Percentiles rank a stretch among this genome's conserved stretches.
phyloP scores from a whole-genome alignment of 2,797 vertebrate species.

The Eulemur albifrons region DNA sequence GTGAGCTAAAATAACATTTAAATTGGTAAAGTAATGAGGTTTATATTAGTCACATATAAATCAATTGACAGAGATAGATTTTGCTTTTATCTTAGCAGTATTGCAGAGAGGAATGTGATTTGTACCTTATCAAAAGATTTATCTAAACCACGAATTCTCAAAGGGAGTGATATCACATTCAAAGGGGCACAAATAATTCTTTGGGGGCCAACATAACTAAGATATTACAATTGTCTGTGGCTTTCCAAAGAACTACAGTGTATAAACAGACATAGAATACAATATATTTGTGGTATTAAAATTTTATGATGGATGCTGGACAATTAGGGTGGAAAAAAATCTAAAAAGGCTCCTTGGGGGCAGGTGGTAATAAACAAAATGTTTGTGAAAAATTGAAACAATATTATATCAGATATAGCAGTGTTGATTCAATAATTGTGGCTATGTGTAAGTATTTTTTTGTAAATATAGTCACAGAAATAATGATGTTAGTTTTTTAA shows the following conservation, averaged over 20 bases:
- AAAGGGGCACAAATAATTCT: neutral
- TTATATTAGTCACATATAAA: neutral
- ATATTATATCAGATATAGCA: neutral
- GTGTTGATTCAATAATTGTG: neutral
- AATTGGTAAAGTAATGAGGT: neutral
- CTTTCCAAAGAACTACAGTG: neutral
- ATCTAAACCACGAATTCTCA: neutral
- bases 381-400: neutral
- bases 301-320: neutral
- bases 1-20: neutral
- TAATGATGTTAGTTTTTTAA: neutral
- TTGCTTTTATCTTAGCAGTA: neutral
- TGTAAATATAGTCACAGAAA: neutral
- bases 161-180: neutral
- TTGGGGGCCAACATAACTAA: neutral
- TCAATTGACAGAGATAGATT: neutral
- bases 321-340: neutral
- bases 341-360: accelerated
- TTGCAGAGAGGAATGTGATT: neutral
- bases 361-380: neutral
- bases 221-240: neutral
- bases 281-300: neutral
- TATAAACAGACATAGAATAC: neutral
- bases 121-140: neutral
- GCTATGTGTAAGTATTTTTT: neutral